Base-by-base conservation (phyloP, 2,113 vertebrate genomes). In the Podarcis muralis region DNA sequence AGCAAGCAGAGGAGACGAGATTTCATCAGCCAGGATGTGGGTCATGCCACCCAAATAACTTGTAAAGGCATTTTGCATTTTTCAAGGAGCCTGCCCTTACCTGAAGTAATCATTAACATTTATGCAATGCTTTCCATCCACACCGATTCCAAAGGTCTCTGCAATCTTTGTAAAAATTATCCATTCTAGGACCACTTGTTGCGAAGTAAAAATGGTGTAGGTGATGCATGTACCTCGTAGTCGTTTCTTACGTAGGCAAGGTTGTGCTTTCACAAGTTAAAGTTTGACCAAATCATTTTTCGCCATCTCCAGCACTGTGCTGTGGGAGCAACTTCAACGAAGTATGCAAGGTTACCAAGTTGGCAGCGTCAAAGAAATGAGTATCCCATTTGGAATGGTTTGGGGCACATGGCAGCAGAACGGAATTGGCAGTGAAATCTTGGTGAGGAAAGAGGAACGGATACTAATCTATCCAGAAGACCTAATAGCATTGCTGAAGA, bases 1-100 rank as follows among this genome's bases (percentile, higher is more conserved):
- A 90, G 79, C 1, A 79, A 89, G 81, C 1, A 79, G 59, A 35
- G 35, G 32, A 53, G 71, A 78, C 87, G 74, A 79, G 15, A 53
- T 74, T 0, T 79, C 87, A 35, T 22, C 71, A 6, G 83, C 83
- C 83, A 48, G 2, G 87, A 68, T 76, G 77, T 77, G 81, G 37
- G 3, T 81, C 83, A 82, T 13, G 0, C 5, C 81, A 0, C 12
- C 2, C 80, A 35, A 66, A 77, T 30, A 15, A 68, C 78, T 69
- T 76, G 87, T 85, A 62, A 82, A 83, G 5, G n/a, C n/a, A 74
- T 72, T 88, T 92, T 90, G 59, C 13, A 80, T 30, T 59, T 30
- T 66, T 62, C 35, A 62, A 40, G 25, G 22, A 88, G 59, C 12
- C 71, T 72, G 66, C 0, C 1, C 20, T 85, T 92, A 0, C 0